Base-by-base conservation (phyloP, 2,113 vertebrate genomes). In the Forbesichthys agassizii region DNA sequence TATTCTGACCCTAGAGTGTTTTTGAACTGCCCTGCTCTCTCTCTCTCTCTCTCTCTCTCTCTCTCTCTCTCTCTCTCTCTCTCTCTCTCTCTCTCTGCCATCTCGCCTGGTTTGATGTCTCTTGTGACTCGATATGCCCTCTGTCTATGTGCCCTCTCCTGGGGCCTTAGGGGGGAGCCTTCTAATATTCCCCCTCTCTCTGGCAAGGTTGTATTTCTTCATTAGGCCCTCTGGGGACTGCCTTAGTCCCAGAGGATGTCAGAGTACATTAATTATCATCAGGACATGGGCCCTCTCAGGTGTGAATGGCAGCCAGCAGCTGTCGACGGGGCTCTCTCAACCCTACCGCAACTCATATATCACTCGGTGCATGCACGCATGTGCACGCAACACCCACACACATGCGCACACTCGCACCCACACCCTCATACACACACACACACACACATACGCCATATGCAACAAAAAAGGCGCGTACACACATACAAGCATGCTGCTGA, bases 191-290 rank as follows among this genome's bases (percentile, higher is more conserved):
- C 18, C 74, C 86, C 81, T 72, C 66, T 87, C 85, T 88, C 82
- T 79, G 75, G 88, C 89, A 89, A 91, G 90, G 88, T 89, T 94
- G 87, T 93, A 91, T 93, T 95, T 94, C 92, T 93, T 93, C 93
- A 94, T 94, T 93, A 94, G 89, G 80, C 84, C 82, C 90, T 94
- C 91, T 91, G 88, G 90, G 89, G 89, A 88, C 89, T 90, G 86
- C 78, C 86, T 84, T 84, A 93, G 89, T 95, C 94, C 92, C 93
- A 86, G 84, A 93, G 92, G 94, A 94, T 94, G 92, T 96, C 94
- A 93, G 91, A 95, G 93, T 85, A 94, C 93, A 95, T 95, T 95
- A 94, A 94, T 95, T 96, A 95, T 95, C 93, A 95, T 95, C 94
- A 92, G 92, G 92, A 93, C 91, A 91, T 85, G 92, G 94, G 91